Evolutionary conservation across 2,797 vertebrate genomes (phyloP).

Genomic region (Urophycis tenuis): DNA sequence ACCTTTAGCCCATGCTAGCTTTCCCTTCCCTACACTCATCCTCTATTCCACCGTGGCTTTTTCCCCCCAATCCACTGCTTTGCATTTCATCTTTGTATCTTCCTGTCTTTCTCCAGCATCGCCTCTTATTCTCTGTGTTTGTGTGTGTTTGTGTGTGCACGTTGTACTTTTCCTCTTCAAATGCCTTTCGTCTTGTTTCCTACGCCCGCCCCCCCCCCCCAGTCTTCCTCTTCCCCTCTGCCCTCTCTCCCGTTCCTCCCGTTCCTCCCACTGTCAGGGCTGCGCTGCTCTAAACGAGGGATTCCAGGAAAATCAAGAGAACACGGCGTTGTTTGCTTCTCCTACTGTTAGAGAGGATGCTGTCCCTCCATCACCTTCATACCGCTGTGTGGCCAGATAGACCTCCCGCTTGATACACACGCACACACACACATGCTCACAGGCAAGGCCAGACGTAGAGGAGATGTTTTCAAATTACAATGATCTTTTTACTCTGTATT

Average conservation of each 20-base stretch:
- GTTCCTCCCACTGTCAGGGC: neutral
- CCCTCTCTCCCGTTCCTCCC: neutral
- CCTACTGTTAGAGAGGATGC: neutral
- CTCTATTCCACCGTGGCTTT: neutral
- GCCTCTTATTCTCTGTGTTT: neutral
- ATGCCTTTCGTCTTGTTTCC: neutral
- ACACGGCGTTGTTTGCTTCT: neutral
- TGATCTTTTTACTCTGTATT: neutral
- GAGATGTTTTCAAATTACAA: neutral
- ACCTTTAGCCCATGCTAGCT: neutral
- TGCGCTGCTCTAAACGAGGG: too few species aligned
- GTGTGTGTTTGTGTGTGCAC: too few species aligned
- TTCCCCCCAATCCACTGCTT: neutral
- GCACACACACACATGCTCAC: neutral
- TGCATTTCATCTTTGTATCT: neutral
- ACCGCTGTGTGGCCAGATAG: neutral
- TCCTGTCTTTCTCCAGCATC: neutral
- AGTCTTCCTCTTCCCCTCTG: neutral
- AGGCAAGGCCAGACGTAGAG: neutral
- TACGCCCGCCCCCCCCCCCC: neutral
- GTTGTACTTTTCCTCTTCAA: neutral
- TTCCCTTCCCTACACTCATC: neutral
- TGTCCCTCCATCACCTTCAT: neutral
- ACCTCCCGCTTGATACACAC: neutral
- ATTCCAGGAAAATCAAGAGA: neutral